Evolutionary conservation across 2,888 invertebrate genomes (phyloP), one percentile per base, ranked within the genome.

Genomic region (Megastigmus dorsalis): DNA sequence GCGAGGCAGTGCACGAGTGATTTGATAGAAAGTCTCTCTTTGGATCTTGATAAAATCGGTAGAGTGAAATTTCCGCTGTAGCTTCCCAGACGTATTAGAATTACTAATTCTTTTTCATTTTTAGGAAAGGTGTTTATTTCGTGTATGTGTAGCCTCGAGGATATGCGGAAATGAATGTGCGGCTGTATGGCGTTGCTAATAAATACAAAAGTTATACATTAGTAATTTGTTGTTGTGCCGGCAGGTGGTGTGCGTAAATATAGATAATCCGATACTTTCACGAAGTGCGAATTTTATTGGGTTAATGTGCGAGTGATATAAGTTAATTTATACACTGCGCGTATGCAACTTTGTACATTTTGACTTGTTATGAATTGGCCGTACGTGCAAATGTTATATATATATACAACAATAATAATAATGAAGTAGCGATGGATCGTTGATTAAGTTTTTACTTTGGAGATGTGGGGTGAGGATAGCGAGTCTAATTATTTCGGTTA

Each of bases 1-100:
- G 50, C 48, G 41, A n/a, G n/a, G 13, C n/a, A 36, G 5, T 13
- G 20, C 20, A 71, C 38, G 30, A 57, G 28, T 43, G 48, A 23
- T 57, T 55, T 38, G 45, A 71, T 65, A 72, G 72, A 72, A 72
- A 72, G 72, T 66, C n/a, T 59, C 3, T 6, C 6, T n/a, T n/a
- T n/a, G n/a, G 52, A 26, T 28, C 15, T 36, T 33, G 70, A 63
- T 63, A 41, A 36, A 63, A 63, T 23, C 36, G 36, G 7, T n/a
- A 48, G 41, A 52, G 59, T 66, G 66, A 72, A 72, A 72, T 72
- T 72, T 52, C 38, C 26, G n/a, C 36, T 38, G 28, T 13, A 1
- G 30, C 28, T 48, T 38, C 41, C 13, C 38, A n/a, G n/a, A 1
- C 9, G 50, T 13, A 50, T 59, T 38, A 50, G 59, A 67, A 67